These are phyloP conservation scores for Heteronetta atricapilla DNA, from an alignment of 2,113 vertebrate species.

Conservation along the genomic window DNA sequence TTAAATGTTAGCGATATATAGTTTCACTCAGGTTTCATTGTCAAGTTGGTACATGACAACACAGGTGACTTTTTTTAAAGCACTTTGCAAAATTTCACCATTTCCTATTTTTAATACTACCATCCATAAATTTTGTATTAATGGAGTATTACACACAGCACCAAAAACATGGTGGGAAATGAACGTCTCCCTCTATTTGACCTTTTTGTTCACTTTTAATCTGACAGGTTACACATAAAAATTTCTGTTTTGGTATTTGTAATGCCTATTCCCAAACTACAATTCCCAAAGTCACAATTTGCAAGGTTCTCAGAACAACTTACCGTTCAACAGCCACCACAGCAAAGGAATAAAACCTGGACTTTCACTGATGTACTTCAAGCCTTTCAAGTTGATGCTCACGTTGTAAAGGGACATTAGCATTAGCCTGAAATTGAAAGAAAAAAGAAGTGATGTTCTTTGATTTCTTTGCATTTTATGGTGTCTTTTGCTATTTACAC, in stretches of 20 bases:
- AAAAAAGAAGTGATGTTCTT: not conserved
- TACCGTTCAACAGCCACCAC: constrained; percentile 88
- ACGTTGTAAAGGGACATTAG: constrained; percentile 94
- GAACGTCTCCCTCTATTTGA: not conserved
- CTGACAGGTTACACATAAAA: not conserved
- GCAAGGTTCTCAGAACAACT: not conserved
- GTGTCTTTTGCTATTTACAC: not conserved
- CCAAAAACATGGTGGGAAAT: not conserved
- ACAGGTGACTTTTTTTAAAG: not conserved
- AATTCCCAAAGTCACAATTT: not conserved
- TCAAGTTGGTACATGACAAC: not conserved
- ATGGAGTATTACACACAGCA: not conserved
- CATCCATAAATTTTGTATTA: not conserved
- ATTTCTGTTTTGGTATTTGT: not conserved
- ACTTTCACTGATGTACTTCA: constrained; percentile 87
- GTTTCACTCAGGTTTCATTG: not conserved
- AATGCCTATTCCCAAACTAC: not conserved
- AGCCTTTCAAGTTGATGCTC: constrained; percentile 89
- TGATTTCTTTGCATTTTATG: not conserved
- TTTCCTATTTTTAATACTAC: not conserved
- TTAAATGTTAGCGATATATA: not conserved
- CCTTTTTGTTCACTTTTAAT: not conserved
- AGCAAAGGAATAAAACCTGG: constrained; percentile 84
- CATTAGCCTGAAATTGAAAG: constrained; percentile 83
- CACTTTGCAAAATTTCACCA: not conserved